These are phyloP conservation scores for Lithodes maja DNA, from an alignment of 2,888 invertebrate genomes.

Conservation along the genomic window DNA sequence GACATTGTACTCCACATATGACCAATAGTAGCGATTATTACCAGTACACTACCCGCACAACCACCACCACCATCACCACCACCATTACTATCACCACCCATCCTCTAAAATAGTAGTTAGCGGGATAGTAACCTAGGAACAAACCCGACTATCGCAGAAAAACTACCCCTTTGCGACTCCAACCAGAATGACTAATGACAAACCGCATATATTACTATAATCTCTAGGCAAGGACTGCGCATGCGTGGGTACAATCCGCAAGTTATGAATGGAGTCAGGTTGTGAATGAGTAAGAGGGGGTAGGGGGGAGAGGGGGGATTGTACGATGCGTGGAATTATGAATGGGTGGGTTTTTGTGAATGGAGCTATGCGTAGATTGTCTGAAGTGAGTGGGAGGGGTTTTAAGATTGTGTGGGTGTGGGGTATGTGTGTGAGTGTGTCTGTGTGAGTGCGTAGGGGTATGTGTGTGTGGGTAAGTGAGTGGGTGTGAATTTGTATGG, in stretches of 20 bases:
- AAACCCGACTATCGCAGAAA: too few relatives aligned
- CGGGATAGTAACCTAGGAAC: too few relatives aligned
- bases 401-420: not conserved
- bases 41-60: too few relatives aligned
- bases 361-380: not conserved
- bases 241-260: not conserved
- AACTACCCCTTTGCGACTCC: too few relatives aligned
- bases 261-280: not conserved
- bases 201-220: too few relatives aligned
- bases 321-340: not conserved
- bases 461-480: conserved; percentile 10
- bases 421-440: not conserved
- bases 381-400: not conserved
- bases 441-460: not conserved
- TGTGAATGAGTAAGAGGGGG: not conserved
- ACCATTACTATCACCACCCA: too few relatives aligned
- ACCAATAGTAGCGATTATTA: not conserved
- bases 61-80: too few relatives aligned
- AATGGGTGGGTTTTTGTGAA: not conserved
- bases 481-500: conserved; percentile 22
- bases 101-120: too few relatives aligned
- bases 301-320: too few relatives aligned
- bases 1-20: not conserved
- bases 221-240: not conserved
- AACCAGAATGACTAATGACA: too few relatives aligned